These are phyloP conservation scores for Rhynchonycteris naso DNA, from an alignment of 2,797 vertebrate genomes.

Conservation along the genomic window DNA sequence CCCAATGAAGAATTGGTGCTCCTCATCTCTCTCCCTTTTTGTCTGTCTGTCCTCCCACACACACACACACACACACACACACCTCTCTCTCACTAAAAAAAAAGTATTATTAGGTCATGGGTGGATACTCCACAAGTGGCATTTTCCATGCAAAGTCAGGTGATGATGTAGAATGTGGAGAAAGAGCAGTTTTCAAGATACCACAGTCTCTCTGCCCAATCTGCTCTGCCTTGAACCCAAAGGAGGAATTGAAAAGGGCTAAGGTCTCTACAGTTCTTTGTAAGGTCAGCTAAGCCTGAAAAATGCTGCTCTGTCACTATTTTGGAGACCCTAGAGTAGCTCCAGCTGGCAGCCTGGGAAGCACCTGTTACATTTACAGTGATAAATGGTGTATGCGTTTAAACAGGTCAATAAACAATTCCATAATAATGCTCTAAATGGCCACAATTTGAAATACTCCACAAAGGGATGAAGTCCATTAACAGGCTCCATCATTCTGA, in stretches of 20 bases:
- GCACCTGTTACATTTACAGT: constrained; percentile 59
- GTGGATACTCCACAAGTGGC: neutral
- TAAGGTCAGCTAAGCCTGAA: neutral
- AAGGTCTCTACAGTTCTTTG: neutral
- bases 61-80: no score
- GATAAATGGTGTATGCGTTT: constrained; percentile 38
- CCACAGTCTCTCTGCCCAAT: neutral
- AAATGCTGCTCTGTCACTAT: neutral
- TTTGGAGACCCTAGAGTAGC: neutral
- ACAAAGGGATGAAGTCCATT: constrained; percentile 23
- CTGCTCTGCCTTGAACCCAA: neutral
- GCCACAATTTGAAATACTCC: constrained; percentile 33
- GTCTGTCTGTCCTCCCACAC: no score
- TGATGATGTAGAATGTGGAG: neutral
- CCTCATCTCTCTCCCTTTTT: no score
- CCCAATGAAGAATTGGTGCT: no score
- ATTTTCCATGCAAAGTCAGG: neutral
- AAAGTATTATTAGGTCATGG: neutral
- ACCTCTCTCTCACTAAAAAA: neutral
- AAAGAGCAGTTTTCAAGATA: neutral
- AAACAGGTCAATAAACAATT: constrained; percentile 59
- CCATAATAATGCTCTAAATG: constrained; percentile 32
- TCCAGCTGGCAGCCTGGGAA: neutral
- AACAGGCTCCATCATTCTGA: constrained; percentile 30
- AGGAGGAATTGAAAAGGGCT: neutral